These are phyloP conservation scores for Notodonta ziczac DNA, from an alignment of 2,888 invertebrate species.

Conservation along the genomic window DNA sequence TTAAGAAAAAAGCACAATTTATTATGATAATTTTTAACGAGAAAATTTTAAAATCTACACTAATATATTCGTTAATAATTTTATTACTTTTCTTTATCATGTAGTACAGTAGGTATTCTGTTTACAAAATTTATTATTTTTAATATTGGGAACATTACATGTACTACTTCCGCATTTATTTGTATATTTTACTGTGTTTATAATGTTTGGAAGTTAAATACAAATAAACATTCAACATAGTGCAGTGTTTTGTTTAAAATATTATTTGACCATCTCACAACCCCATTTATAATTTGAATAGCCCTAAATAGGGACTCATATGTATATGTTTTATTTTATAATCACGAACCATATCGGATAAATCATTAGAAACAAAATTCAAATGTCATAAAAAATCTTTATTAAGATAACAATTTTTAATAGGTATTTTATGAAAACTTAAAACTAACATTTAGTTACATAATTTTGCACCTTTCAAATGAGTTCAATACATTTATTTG, in stretches of 20 bases:
- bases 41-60: slow-evolving; percentile 63
- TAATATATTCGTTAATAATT: slow-evolving; percentile 83
- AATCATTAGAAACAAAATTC: not conserved
- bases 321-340: no score
- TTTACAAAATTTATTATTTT: slow-evolving; percentile 63
- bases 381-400: slow-evolving; percentile 16
- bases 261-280: no score
- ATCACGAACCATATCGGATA: no score
- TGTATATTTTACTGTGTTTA: slow-evolving; percentile 81
- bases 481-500: not conserved
- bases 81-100: slow-evolving; percentile 67
- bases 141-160: slow-evolving; percentile 69
- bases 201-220: slow-evolving; percentile 78
- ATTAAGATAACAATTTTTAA: slow-evolving; percentile 29
- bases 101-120: slow-evolving; percentile 58
- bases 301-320: no score
- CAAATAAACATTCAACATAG: slow-evolving; percentile 84
- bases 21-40: slow-evolving; percentile 68
- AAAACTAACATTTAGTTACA: slow-evolving; percentile 26
- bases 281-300: no score
- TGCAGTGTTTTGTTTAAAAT: slow-evolving; percentile 46
- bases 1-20: slow-evolving; percentile 80
- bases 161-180: slow-evolving; percentile 79
- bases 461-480: slow-evolving; percentile 25
- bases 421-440: slow-evolving; percentile 29